Evolutionary conservation across 2,113 vertebrate species (phyloP), one percentile per base, ranked within the genome.

Genomic region (Regulus satrapa): DNA sequence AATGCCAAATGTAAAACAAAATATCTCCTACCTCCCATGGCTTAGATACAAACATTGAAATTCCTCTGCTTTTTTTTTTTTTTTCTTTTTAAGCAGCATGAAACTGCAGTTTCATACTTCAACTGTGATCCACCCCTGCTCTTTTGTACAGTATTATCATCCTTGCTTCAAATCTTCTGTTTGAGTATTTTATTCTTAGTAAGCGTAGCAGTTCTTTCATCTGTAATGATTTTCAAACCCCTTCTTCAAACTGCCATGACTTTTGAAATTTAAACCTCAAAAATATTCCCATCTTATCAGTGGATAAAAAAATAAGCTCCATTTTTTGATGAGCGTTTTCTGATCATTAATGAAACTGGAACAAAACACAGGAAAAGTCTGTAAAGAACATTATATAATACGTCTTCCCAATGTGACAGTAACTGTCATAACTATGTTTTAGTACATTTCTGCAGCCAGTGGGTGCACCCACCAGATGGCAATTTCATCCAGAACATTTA

Each of bases 401-500:
- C 3, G 34, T 46, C 68, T 75, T 91, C 36, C 45, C 46, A 93
- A 7, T 79, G 38, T 80, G 75, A 76, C 46, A 80, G 46, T 66
- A 90, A 83, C 38, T 62, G 29, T 56, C 41, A 55, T 54, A 90
- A 85, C 32, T 85, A 56, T 24, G 66, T 92, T 88, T 92, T 28
- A 62, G 41, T 51, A 28, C 15, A 31, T 54, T 95, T 80, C 58
- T 93, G 49, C 85, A 94, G 80, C 88, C 88, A 89, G 80, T 91
- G 56, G 40, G 36, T 91, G 45, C 85, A 86, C 72, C 59, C 83
- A 86, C 67, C 75, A 92, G 78, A 92, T 86, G 88, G 85, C 51
- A 93, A 97, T 74, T 96, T 88, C 67, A 94, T 83, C 51, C 85
- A 92, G 46, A 94, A 92, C 26, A 81, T 63, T 90, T 92, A 51